These are phyloP conservation scores for Fissipunctia ypsillon DNA, from an alignment of 2,888 invertebrate species.

Conservation along the genomic window DNA sequence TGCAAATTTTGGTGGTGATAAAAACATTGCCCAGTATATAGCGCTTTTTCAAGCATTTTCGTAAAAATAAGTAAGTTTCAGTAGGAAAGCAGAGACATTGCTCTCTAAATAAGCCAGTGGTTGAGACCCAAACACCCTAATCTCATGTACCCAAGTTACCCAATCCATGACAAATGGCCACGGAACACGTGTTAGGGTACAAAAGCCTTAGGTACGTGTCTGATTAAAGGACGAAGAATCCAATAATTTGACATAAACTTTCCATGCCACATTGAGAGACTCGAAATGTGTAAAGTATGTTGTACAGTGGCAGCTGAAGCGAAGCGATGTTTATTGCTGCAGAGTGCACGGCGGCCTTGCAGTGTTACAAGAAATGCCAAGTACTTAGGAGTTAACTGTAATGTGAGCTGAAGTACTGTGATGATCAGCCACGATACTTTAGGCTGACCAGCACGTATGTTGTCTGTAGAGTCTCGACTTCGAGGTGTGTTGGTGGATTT, in stretches of 20 bases:
- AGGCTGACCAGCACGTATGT: no score
- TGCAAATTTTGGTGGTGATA: no score
- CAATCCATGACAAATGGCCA: slow-evolving; percentile 67
- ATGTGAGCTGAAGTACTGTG: no score
- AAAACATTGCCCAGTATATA: no score
- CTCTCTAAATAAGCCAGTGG: slow-evolving; percentile 36
- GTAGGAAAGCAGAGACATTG: slow-evolving; percentile 9
- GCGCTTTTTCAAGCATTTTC: no score
- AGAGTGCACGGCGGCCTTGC: no score
- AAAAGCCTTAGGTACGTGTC: slow-evolving; percentile 70
- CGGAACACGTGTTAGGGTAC: slow-evolving; percentile 64
- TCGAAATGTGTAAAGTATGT: slow-evolving; percentile 31
- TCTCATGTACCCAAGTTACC: slow-evolving; percentile 46
- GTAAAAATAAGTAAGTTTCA: neutral
- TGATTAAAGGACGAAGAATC: slow-evolving; percentile 78
- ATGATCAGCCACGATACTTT: no score
- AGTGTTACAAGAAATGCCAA: neutral
- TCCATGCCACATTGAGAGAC: slow-evolving; percentile 70
- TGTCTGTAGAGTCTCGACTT: no score
- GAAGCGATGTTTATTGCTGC: slow-evolving; percentile 7
- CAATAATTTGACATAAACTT: slow-evolving; percentile 80
- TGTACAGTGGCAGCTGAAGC: slow-evolving; percentile 8
- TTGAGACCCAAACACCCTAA: slow-evolving; percentile 44
- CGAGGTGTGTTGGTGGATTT: no score
- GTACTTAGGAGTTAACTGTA: neutral